A percentile compares a stretch with the other conserved stretches of the same genome.
Conservation (phyloP, 2,888 invertebrate species). For the Nowickia ferox region DNA sequence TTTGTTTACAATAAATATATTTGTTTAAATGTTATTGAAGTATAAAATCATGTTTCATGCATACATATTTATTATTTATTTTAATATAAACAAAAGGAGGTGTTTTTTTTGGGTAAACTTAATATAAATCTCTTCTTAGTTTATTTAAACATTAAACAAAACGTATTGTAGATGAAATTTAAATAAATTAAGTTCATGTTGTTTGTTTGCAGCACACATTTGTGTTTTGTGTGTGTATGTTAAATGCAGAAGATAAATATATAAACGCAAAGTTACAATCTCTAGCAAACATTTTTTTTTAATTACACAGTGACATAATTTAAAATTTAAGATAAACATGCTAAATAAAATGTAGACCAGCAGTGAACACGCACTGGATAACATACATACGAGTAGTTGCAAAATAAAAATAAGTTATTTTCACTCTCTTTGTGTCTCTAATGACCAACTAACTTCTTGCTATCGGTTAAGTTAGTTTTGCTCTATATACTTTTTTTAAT, state of each 20-base stretch:
- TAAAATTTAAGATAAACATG: constrained; percentile 60
- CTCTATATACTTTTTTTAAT: not conserved
- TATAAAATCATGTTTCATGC: no score
- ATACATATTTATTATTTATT: constrained; percentile 30
- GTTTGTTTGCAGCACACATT: constrained; percentile 3
- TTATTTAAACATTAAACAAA: not conserved
- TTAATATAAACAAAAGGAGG: constrained; percentile 13
- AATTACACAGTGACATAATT: constrained; percentile 70
- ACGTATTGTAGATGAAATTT: not conserved
- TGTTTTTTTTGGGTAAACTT: constrained; percentile 1
- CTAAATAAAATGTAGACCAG: constrained; percentile 32
- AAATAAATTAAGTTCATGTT: constrained; percentile 17
- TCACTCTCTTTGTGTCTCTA: constrained; percentile 19
- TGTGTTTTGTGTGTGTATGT: not conserved
- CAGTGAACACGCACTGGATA: constrained; percentile 29
- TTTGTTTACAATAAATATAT: not conserved
- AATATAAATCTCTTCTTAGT: not conserved
- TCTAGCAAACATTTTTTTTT: constrained; percentile 60
- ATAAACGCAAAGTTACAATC: constrained; percentile 19
- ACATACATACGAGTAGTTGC: not conserved
- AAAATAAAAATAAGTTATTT: not conserved
- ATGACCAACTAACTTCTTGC: constrained; percentile 27
- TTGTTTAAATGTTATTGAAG: not conserved
- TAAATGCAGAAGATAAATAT: constrained; percentile 26
- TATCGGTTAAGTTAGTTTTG: constrained; percentile 3